phyloP scores from a whole-genome alignment of 2,888 invertebrate species.

The Drosophila dives region DNA sequence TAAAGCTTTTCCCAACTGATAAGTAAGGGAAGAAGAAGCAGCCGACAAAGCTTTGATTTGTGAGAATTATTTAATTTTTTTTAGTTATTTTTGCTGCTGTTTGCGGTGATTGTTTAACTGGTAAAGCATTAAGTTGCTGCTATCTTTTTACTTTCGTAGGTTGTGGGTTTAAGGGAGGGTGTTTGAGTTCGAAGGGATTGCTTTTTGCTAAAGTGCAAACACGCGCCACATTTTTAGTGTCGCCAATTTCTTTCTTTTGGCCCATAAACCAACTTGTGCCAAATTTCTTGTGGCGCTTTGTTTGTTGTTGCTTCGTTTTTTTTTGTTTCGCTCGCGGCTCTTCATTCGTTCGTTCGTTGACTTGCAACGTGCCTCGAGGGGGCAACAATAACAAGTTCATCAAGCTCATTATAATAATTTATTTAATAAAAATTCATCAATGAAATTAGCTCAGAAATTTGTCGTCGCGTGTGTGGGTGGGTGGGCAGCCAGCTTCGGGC shows the following conservation, averaged over 20 bases:
- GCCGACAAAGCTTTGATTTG: constrained; percentile 14
- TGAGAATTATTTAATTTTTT: constrained; percentile 5
- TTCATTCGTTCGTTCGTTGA: constrained; percentile 55
- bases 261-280: constrained; percentile 61
- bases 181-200: not conserved
- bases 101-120: not conserved
- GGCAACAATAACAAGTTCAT: constrained; percentile 8
- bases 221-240: constrained; percentile 66
- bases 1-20: constrained; percentile 18
- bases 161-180: no score
- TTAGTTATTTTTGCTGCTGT: constrained; percentile 28
- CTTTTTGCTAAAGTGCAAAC: constrained; percentile 70
- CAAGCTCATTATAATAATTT: constrained; percentile 76
- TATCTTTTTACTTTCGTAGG: not conserved
- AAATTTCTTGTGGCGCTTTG: constrained; percentile 38
- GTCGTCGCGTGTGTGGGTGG: constrained; percentile 8
- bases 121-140: not conserved
- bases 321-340: constrained; percentile 6
- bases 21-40: not conserved
- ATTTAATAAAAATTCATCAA: constrained; percentile 82
- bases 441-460: constrained; percentile 72
- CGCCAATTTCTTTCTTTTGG: constrained; percentile 42
- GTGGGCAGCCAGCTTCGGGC: not conserved
- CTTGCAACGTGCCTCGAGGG: constrained; percentile 61
- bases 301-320: constrained; percentile 36